Evolutionary conservation across 2,113 vertebrate genomes (phyloP), one percentile per base, ranked within the genome.

Genomic region (Lepisosteus osseus): DNA sequence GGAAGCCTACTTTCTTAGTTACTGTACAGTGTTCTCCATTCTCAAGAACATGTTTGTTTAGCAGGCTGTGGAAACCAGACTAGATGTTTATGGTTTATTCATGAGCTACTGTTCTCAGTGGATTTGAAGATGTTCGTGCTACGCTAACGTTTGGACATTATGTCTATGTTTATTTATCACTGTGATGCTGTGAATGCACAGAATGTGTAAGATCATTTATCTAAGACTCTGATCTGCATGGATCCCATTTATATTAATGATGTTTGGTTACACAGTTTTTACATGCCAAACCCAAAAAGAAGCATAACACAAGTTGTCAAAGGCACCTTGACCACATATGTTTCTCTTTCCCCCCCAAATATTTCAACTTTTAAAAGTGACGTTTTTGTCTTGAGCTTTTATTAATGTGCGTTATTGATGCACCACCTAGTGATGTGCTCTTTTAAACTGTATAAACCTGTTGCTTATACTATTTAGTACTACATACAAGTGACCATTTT

Each of bases 131-230:
- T 43, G 45, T 63, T 54, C 65, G 45, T 56, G 54, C 69, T 59
- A 57, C 65, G 72, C 62, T 59, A 77, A 78, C 70, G 72, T 70
- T 67, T 57, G 77, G 54, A 78, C 71, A 68, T 69, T 76, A 72
- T 74, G 45, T 14, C 73, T 73, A 75, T 77, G 76, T 77, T 82
- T 82, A 80, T 82, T 80, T 76, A 78, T 82, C 78, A 78, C 11
- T 51, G 8, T 43, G 68, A 65, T 61, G 64, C 29, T 14, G 44
- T 47, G 44, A 57, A 43, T 63, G 7, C 17, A 66, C 42, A 13
- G 59, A 4, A 29, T 64, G 57, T 72, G 55, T 68, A 71, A 76
- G 70, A 76, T 74, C 69, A 70, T 76, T 78, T 72, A 75, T 79
- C 70, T 72, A 57, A 47, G 54, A 66, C 54, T 51, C 61, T 14